These are phyloP conservation scores for Mechanitis mazaeus DNA, from an alignment of 2,888 invertebrate species.

Conservation along the genomic window DNA sequence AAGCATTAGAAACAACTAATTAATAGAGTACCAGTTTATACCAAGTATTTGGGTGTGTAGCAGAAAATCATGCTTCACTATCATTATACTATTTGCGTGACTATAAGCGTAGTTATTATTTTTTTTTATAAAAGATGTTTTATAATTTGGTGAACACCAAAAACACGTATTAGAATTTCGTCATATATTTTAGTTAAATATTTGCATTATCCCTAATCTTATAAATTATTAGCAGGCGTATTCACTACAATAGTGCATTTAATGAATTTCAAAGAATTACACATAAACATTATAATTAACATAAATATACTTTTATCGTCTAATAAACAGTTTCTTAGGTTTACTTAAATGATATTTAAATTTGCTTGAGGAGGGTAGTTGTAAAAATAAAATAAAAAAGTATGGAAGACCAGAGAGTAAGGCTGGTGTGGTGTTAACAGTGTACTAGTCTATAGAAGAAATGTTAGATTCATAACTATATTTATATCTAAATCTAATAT, in stretches of 20 bases:
- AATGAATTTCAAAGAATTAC: conserved; percentile 43
- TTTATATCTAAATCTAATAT: conserved; percentile 11
- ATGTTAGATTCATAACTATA: conserved; percentile 9
- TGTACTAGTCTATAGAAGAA: conserved; percentile 12
- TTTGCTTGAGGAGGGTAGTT: conserved; percentile 63
- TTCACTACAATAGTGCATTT: conserved; percentile 67
- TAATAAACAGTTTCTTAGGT: conserved; percentile 48
- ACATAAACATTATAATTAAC: conserved; percentile 43
- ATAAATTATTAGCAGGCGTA: conserved; percentile 64
- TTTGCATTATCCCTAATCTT: conserved; percentile 50
- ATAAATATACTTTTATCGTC: conserved; percentile 37
- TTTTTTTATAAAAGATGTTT: conserved; percentile 43
- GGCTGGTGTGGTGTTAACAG: conserved; percentile 19
- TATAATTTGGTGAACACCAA: conserved; percentile 57
- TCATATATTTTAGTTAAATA: conserved; percentile 39
- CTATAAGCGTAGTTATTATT: conserved; percentile 54
- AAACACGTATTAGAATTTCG: conserved; percentile 47
- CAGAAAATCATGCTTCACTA: conserved; percentile 57
- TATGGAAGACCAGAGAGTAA: conserved; percentile 32
- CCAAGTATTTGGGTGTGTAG: conserved; percentile 33
- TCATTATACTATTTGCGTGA: conserved; percentile 54
- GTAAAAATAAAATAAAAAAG: conserved; percentile 34
- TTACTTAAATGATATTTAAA: conserved; percentile 64
- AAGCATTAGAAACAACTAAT: conserved; percentile 56
- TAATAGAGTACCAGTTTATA: conserved; percentile 35